Percentiles rank a stretch among this genome's conserved stretches.
Conservation (phyloP, 2,113 vertebrate species). For the Bos indicus region DNA sequence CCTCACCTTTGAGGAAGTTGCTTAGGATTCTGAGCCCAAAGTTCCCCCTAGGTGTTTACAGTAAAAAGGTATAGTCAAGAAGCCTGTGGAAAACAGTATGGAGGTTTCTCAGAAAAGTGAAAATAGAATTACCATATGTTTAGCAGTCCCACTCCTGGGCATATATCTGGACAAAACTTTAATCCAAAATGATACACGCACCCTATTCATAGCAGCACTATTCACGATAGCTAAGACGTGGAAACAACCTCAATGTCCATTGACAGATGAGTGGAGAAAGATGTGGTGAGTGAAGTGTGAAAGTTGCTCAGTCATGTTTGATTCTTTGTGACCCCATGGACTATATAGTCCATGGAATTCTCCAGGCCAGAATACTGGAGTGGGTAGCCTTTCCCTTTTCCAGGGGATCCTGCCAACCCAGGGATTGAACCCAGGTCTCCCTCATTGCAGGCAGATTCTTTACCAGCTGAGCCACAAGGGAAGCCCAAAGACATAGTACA, state of each 20-base stretch:
- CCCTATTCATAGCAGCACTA: background rate
- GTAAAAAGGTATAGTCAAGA: background rate
- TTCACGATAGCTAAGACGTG: background rate
- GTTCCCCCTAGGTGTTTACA: background rate
- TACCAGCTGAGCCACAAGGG: background rate
- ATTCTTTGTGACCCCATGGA: background rate
- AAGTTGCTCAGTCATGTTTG: background rate
- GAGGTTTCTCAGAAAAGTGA: background rate
- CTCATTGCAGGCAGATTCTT: background rate
- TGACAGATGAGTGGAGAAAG: background rate
- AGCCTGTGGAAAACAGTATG: background rate
- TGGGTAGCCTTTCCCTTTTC: background rate
- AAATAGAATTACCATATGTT: background rate
- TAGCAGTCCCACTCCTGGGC: background rate
- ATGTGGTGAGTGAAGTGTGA: background rate
- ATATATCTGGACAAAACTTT: background rate
- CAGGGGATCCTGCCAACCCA: background rate
- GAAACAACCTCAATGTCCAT: background rate
- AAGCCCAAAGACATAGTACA: background rate
- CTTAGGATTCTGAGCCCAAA: background rate
- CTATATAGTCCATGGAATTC: background rate
- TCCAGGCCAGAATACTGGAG: background rate
- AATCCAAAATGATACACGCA: background rate
- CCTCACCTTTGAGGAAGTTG: background rate
- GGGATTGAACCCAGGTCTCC: background rate